These are phyloP conservation scores for Palythoa caribaeorum DNA, from an alignment of 92 coral and sea anemone species.

Conservation along the genomic window DNA sequence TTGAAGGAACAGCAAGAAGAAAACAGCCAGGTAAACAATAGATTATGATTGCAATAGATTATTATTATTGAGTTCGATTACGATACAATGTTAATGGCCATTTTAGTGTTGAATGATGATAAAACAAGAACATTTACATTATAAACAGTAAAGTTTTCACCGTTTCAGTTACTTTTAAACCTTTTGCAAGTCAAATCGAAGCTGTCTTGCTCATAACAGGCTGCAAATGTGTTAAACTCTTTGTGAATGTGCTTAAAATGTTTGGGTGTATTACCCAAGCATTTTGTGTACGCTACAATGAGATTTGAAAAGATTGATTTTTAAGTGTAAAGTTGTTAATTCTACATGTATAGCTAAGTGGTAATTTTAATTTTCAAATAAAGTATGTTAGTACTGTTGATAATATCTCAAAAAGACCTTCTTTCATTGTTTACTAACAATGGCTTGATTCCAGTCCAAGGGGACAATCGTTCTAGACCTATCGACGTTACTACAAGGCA, in stretches of 20 bases:
- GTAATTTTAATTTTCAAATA: too few relatives aligned
- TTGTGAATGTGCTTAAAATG: too few relatives aligned
- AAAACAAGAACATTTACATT: too few relatives aligned
- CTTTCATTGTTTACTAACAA: background rate
- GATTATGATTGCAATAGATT: background rate
- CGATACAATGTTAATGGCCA: background rate
- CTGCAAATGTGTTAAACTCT: too few relatives aligned
- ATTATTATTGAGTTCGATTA: background rate
- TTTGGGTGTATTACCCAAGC: too few relatives aligned
- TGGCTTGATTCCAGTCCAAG: background rate
- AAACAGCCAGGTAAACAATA: slow-evolving; percentile 34
- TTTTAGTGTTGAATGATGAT: background rate
- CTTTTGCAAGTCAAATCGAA: too few relatives aligned
- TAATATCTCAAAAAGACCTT: background rate
- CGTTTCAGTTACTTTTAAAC: background rate
- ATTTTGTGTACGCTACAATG: too few relatives aligned
- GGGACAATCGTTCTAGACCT: slow-evolving; percentile 75
- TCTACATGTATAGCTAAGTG: too few relatives aligned
- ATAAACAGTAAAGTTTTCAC: background rate
- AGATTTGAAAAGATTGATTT: too few relatives aligned
- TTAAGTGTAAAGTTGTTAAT: too few relatives aligned
- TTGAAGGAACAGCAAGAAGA: slow-evolving; percentile 57
- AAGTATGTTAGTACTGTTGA: too few relatives aligned
- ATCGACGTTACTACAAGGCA: slow-evolving; percentile 74
- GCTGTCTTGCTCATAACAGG: too few relatives aligned